Evolutionary conservation across 2,888 invertebrate genomes (phyloP).

Genomic region (Trypoxylon attenuatum): DNA sequence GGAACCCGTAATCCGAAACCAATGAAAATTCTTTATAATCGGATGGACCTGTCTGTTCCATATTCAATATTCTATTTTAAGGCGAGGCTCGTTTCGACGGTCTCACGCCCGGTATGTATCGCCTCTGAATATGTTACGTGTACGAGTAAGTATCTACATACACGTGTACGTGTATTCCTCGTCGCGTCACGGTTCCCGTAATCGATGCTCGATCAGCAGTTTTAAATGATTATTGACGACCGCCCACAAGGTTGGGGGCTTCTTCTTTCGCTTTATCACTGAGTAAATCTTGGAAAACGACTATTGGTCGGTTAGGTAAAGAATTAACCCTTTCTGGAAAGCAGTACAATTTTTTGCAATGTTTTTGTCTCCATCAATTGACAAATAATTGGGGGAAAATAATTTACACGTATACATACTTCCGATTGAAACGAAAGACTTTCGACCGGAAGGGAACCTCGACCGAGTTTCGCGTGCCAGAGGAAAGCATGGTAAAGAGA

Average conservation of each 20-base stretch:
- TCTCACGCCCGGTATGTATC: background rate
- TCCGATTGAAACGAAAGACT: too few relatives aligned
- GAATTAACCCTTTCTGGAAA: background rate
- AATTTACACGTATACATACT: too few relatives aligned
- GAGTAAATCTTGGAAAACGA: background rate
- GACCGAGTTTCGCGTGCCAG: conserved; percentile 23
- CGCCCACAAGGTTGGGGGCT: background rate
- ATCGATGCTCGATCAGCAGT: background rate
- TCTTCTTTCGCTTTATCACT: background rate
- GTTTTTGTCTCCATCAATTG: too few relatives aligned
- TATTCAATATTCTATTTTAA: background rate
- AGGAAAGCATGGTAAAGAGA: too few relatives aligned
- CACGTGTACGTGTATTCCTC: too few relatives aligned
- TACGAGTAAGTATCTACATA: too few relatives aligned
- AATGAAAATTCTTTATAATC: background rate
- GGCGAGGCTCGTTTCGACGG: background rate
- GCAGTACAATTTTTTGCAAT: too few relatives aligned
- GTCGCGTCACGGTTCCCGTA: too few relatives aligned
- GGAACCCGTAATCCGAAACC: background rate
- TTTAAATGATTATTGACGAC: background rate
- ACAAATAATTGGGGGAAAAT: too few relatives aligned
- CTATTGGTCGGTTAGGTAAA: background rate
- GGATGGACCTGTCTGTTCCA: background rate
- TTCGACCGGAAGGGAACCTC: conserved; percentile 12
- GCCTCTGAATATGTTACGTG: too few relatives aligned